Percentiles rank a stretch among this genome's conserved stretches.
These are phyloP conservation scores for Euplexia lucipara DNA, from an alignment of 2,888 invertebrate species.

Conservation along the genomic window DNA sequence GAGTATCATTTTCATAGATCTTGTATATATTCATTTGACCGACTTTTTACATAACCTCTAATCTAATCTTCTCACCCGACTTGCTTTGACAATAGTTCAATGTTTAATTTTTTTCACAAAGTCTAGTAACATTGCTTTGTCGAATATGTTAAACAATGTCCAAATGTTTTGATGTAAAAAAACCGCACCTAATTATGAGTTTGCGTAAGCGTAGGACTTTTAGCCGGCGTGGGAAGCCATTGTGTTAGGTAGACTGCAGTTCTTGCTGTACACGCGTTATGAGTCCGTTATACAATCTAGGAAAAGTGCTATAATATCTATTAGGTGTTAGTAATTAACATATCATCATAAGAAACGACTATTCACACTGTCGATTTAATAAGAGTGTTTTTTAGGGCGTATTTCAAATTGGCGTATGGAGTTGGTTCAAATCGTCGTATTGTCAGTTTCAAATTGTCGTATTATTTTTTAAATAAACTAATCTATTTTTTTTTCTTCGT, in stretches of 20 bases:
- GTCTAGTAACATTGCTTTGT: slow-evolving; percentile 75
- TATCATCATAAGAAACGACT: slow-evolving; percentile 47
- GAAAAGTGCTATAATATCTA: slow-evolving; percentile 73
- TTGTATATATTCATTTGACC: slow-evolving; percentile 64
- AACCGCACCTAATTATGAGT: slow-evolving; percentile 80
- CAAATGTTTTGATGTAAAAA: slow-evolving; percentile 77
- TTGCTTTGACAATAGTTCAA: slow-evolving; percentile 69
- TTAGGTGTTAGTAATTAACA: slow-evolving; percentile 58
- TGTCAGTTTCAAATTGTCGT: slow-evolving; percentile 1
- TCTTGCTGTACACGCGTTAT: slow-evolving; percentile 76
- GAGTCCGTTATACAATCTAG: slow-evolving; percentile 81
- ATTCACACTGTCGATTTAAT: slow-evolving; percentile 25
- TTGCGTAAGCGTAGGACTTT: slow-evolving; percentile 81
- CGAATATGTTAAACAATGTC: slow-evolving; percentile 79
- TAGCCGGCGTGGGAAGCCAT: slow-evolving; percentile 75
- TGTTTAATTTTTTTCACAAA: slow-evolving; percentile 72
- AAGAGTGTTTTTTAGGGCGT: slow-evolving; percentile 7
- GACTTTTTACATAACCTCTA: slow-evolving; percentile 66
- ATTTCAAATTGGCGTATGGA: slow-evolving; percentile 31
- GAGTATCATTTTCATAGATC: slow-evolving; percentile 64
- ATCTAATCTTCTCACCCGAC: slow-evolving; percentile 66
- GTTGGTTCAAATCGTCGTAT: slow-evolving; percentile 21
- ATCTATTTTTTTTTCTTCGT: slow-evolving; percentile 41
- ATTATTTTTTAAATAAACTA: slow-evolving; percentile 25
- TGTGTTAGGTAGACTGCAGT: slow-evolving; percentile 68